These are phyloP conservation scores for Spilosoma lubricipeda DNA, from an alignment of 2,888 invertebrate species.

Conservation along the genomic window DNA sequence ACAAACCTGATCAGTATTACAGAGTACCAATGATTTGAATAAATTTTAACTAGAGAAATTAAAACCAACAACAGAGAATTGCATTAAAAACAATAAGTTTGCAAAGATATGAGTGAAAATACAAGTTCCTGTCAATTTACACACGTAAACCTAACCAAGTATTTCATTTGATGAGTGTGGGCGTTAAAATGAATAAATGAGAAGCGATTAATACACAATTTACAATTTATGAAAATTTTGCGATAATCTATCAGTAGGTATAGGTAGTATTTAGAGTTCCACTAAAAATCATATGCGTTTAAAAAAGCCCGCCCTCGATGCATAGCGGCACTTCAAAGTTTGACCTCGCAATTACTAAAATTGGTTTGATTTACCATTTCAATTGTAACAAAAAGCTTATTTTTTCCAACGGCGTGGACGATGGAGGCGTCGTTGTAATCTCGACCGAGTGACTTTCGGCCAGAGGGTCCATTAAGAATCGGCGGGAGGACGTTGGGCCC, in stretches of 20 bases:
- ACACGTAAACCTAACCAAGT: neutral
- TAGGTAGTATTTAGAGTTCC: conserved; percentile 50
- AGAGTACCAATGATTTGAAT: neutral
- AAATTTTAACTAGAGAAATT: neutral
- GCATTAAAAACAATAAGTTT: neutral
- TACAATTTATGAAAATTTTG: neutral
- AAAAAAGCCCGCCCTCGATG: conserved; percentile 68
- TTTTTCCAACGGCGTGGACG: conserved; percentile 78
- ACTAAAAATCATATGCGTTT: conserved; percentile 78
- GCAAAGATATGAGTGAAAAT: neutral
- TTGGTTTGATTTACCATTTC: conserved; percentile 87
- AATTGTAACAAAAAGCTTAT: conserved; percentile 86
- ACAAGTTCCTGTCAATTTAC: neutral
- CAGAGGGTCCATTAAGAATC: conserved; percentile 81
- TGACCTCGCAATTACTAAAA: conserved; percentile 86
- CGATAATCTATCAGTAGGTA: conserved; percentile 50
- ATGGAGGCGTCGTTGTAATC: conserved; percentile 77
- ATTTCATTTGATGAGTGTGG: neutral
- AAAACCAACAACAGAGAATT: neutral
- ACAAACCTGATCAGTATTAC: neutral
- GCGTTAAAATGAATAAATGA: conserved; percentile 50
- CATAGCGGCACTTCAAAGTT: conserved; percentile 79
- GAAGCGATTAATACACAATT: conserved; percentile 31
- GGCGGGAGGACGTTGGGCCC: conserved; percentile 66
- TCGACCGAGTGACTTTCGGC: conserved; percentile 84